Base-by-base conservation (phyloP, 1,140 invertebrate species). In the Rhysida immarginata region DNA sequence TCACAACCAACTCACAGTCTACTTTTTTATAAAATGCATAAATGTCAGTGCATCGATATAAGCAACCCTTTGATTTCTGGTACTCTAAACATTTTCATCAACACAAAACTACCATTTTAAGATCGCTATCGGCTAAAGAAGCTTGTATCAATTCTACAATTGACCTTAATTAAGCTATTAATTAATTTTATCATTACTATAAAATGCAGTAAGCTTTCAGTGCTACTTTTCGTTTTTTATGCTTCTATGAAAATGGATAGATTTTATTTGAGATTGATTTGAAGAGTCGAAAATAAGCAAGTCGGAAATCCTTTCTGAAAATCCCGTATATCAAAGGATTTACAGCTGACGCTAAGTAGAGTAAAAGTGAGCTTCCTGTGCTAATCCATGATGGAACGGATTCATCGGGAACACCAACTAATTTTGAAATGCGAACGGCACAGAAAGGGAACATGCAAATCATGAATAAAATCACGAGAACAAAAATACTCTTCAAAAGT, bases 301-400 rank as follows among this genome's bases (percentile, higher is more conserved):
- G 13, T 43, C 55, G 18, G 21, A 51, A 59, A 50, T 59, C 58
- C 18, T 50, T 56, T 14, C 58, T 35, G n/a, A 59, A 54, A 27
- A 59, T 59, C 1, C 26, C 58, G 14, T 59, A 59, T 16, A 59
- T 59, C 23, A 59, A 59, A 11, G 58, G 58, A 54, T 59, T 59
- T 1, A 29, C 26, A 2, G 55, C 55, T 13, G 58, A 59, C 14
- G 58, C 35, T 26, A 57, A 24, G 25, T 46, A 59, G 14, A 53
- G 24, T 8, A 42, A 23, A 25, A 59, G 26, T 0, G 54, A 48
- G 11, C 50, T 13, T 1, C 53, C 14, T n/a, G 50, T 49, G 26
- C 55, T 54, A 8, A 43, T 16, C 50, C 45, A 54, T 0, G 2
- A 8, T 14, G 55, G 55, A n/a, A 59, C 21, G 11, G n/a, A 41